phyloP scores from a whole-genome alignment of 2,888 invertebrate species.

The Ormyrus pomaceus region DNA sequence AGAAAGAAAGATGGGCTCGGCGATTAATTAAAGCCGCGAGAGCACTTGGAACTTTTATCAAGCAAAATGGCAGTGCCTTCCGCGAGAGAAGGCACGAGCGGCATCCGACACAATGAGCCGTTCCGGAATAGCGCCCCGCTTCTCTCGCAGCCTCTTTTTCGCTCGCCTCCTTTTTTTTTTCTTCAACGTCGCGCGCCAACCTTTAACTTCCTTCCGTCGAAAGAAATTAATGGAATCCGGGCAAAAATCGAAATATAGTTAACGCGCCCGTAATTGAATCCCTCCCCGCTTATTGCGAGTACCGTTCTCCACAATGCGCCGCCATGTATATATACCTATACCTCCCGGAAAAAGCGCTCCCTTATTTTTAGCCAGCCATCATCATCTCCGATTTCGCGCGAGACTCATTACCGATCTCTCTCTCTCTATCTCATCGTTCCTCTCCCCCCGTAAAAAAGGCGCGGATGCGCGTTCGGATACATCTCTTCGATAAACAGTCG shows the following conservation, averaged over 20 bases:
- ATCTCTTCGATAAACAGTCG: constrained; percentile 5
- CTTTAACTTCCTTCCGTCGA: background rate
- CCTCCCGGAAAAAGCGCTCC: no score
- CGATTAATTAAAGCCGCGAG: constrained; percentile 11
- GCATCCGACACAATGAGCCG: background rate
- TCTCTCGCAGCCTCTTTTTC: background rate
- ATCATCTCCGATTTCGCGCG: constrained; percentile 12
- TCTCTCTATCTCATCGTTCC: constrained; percentile 7
- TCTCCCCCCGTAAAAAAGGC: background rate
- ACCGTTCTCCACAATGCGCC: no score
- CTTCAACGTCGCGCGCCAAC: background rate
- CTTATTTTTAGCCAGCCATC: constrained; percentile 1
- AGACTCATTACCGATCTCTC: constrained; percentile 13
- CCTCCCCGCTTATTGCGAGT: no score
- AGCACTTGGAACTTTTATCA: background rate
- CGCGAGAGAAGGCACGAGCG: constrained; percentile 4
- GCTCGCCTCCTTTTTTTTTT: background rate
- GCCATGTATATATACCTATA: no score
- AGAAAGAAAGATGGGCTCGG: background rate
- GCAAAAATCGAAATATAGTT: background rate
- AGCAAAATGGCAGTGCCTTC: background rate
- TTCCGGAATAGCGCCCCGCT: constrained; percentile 1
- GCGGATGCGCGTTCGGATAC: background rate
- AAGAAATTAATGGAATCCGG: constrained; percentile 2
- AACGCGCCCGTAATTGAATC: background rate